Evolutionary conservation across 2,888 invertebrate species (phyloP), one percentile per base, ranked within the genome.

Genomic region (Temnothorax ravouxi): DNA sequence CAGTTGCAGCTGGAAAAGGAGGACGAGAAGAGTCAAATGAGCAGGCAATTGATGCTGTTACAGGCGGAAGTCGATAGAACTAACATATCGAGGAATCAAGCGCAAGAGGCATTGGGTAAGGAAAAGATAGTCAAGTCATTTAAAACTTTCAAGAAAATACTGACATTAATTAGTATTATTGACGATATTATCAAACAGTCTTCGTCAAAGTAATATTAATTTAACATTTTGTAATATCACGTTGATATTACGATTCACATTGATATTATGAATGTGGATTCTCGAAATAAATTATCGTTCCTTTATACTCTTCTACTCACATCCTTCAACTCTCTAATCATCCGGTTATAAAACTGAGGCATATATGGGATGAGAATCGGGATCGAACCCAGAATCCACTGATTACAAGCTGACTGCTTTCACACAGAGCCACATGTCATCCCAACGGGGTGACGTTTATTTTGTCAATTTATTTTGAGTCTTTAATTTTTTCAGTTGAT

Each of bases 91-190:
- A 94, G 96, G 84, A 96, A 96, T 89, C 96, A 97, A 91, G 95
- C 96, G n/a, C 96, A 97, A 93, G 96, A 96, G 89, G 95, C 96
- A 87, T 95, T 97, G 87, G 97, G 96, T 96, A 95, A 90, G 88
- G 52, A 77, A 50, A 47, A 77, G 25, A n/a, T 34, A 4, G 21
- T 50, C 5, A 18, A 62, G 8, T 75, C 29, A 0, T 29, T 18
- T 21, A 13, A 6, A 9, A 1, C 2, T 34, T 61, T 75, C 3
- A 25, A 75, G 3, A n/a, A 29, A n/a, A 61, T 75, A 44, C 0
- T 13, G 25, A 29, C 15, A 18, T 74, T 34, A 52, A n/a, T 52
- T 34, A 71, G n/a, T 9, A 54, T 15, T 15, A 41, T 41, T 56
- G 44, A 72, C 25, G 6, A 61, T 74, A 25, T 74, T n/a, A 25